Percentiles rank a stretch among this genome's conserved stretches.
Conservation (phyloP, 2,113 vertebrate species). For the Sphyrna mokarran region DNA sequence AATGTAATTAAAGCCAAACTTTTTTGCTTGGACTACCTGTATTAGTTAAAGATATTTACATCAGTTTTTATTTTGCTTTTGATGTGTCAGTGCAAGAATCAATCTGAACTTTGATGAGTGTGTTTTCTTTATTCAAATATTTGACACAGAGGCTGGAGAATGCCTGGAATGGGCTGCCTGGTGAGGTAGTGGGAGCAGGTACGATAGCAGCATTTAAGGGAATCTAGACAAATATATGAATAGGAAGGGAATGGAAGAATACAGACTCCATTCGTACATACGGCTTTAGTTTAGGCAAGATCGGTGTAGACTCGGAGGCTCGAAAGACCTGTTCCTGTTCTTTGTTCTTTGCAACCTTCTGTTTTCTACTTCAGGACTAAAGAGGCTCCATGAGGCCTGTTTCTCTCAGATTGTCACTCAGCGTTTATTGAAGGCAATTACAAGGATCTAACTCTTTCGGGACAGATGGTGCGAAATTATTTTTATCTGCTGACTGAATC, state of each 20-base stretch:
- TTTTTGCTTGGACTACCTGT: background rate
- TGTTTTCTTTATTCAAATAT: background rate
- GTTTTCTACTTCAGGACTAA: background rate
- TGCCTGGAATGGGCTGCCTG: too few relatives aligned
- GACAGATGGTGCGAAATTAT: background rate
- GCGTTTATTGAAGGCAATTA: background rate
- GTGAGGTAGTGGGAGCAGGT: too few relatives aligned
- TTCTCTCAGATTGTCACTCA: background rate
- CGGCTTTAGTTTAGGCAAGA: too few relatives aligned
- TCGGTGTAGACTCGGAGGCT: too few relatives aligned
- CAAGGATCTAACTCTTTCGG: background rate
- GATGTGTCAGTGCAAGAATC: background rate
- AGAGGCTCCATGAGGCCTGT: background rate
- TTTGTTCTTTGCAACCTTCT: too few relatives aligned
- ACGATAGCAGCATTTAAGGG: too few relatives aligned
- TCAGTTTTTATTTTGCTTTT: background rate
- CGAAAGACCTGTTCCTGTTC: too few relatives aligned
- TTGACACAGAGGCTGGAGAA: too few relatives aligned
- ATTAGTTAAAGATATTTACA: background rate
- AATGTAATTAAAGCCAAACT: background rate
- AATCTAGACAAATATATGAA: too few relatives aligned
- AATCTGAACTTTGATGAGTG: background rate
- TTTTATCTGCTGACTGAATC: background rate
- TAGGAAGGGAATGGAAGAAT: too few relatives aligned
- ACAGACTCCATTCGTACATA: too few relatives aligned